These are phyloP conservation scores for Entelurus aequoreus DNA, from an alignment of 2,113 vertebrate genomes.

Conservation along the genomic window DNA sequence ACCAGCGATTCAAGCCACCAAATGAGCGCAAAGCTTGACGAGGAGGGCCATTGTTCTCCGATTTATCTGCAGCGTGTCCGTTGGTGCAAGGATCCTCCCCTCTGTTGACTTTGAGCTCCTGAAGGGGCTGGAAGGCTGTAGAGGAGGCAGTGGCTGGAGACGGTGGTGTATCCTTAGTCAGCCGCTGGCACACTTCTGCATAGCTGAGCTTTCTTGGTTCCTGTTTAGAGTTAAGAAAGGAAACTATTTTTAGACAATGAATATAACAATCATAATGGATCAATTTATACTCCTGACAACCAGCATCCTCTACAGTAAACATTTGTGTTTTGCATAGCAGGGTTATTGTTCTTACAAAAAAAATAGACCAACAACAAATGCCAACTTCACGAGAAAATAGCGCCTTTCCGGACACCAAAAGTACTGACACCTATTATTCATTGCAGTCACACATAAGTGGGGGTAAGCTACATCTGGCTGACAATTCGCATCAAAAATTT, in stretches of 20 bases:
- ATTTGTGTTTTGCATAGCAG: too few relatives aligned
- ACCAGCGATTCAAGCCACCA: conserved; percentile 69
- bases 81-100: conserved; percentile 68
- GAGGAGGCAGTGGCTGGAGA: conserved; percentile 45
- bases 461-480: too few relatives aligned
- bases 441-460: too few relatives aligned
- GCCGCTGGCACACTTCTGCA: conserved; percentile 91
- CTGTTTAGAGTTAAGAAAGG: conserved; percentile 55
- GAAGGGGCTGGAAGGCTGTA: conserved; percentile 76
- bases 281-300: too few relatives aligned
- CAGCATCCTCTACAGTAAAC: too few relatives aligned
- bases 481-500: too few relatives aligned
- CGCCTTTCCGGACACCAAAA: too few relatives aligned
- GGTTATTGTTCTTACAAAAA: too few relatives aligned
- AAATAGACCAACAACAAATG: too few relatives aligned
- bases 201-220: conserved; percentile 91
- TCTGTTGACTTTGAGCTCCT: conserved; percentile 85
- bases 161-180: conserved; percentile 78
- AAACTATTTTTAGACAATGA: background rate
- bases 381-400: too few relatives aligned
- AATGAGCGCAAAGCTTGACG: conserved; percentile 76
- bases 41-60: conserved; percentile 61
- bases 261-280: background rate
- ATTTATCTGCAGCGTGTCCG: conserved; percentile 34
- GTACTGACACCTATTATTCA: too few relatives aligned